phyloP scores from a whole-genome alignment of 2,113 vertebrate species.

The Perccottus glenii region DNA sequence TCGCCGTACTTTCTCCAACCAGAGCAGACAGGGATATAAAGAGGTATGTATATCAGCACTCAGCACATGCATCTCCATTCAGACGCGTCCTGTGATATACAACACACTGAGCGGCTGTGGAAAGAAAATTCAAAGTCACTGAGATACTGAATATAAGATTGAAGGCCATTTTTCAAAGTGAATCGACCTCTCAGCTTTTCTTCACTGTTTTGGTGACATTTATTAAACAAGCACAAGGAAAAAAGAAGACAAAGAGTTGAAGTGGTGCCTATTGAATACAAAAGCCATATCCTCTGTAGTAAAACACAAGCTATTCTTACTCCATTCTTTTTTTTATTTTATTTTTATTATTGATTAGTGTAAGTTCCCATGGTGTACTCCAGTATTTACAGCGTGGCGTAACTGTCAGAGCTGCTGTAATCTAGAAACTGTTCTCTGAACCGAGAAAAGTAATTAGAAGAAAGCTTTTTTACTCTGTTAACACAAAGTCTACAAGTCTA shows the following conservation, averaged over 20 bases:
- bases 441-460: neutral
- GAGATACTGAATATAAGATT: conserved; percentile 25
- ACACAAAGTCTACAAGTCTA: too few relatives aligned
- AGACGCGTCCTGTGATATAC: neutral
- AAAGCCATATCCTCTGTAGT: neutral
- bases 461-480: neutral
- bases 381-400: neutral
- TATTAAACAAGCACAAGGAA: conserved; percentile 27
- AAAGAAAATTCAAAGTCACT: conserved; percentile 34
- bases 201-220: conserved; percentile 37
- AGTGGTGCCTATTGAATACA: neutral
- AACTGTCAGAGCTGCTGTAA: neutral
- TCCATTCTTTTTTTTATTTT: neutral
- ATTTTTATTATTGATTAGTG: neutral
- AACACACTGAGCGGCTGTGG: neutral
- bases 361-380: neutral
- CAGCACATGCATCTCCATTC: conserved; percentile 13
- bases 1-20: conserved; percentile 3
- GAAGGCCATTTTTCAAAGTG: conserved; percentile 35
- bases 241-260: neutral
- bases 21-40: conserved; percentile 13
- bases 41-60: conserved; percentile 9
- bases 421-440: too few relatives aligned
- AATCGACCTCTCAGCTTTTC: conserved; percentile 13
- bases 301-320: neutral